phyloP scores from a whole-genome alignment of 1,140 invertebrate genomes.

The Cylas formicarius region DNA sequence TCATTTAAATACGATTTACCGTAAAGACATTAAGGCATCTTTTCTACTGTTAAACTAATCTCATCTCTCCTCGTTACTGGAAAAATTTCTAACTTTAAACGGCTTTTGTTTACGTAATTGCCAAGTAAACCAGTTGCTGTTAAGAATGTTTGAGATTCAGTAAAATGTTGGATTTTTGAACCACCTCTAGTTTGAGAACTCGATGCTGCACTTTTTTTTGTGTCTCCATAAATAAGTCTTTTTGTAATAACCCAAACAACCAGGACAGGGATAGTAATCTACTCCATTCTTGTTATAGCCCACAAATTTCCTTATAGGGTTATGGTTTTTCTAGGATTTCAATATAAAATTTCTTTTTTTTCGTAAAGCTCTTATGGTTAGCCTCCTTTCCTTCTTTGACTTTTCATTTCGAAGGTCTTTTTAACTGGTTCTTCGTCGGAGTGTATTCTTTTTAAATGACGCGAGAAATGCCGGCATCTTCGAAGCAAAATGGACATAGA shows the following conservation, averaged over 20 bases:
- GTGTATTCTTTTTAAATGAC: no score
- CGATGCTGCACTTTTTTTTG: constrained; percentile 15
- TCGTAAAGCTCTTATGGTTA: constrained; percentile 8
- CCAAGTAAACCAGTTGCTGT: constrained; percentile 10
- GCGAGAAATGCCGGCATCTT: no score
- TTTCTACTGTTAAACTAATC: constrained; percentile 19
- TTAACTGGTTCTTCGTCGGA: constrained; percentile 4
- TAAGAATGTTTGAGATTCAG: constrained; percentile 11
- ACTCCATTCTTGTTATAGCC: constrained; percentile 3
- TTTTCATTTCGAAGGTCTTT: neutral
- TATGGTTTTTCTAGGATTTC: constrained; percentile 18
- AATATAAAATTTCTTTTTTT: constrained; percentile 25
- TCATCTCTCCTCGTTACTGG: constrained; percentile 18
- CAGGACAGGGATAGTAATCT: constrained; percentile 17
- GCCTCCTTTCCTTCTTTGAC: constrained; percentile 2
- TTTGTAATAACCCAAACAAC: constrained; percentile 18
- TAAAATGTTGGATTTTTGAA: constrained; percentile 7
- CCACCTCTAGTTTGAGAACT: neutral
- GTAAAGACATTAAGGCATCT: constrained; percentile 21
- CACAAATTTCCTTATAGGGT: constrained; percentile 9
- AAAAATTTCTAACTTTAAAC: constrained; percentile 23
- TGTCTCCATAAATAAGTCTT: constrained; percentile 18
- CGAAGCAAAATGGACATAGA: no score
- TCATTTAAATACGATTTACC: constrained; percentile 19
- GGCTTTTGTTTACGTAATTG: constrained; percentile 8